These are phyloP conservation scores for Rhinogobius similis DNA, from an alignment of 2,113 vertebrate genomes.

Conservation along the genomic window DNA sequence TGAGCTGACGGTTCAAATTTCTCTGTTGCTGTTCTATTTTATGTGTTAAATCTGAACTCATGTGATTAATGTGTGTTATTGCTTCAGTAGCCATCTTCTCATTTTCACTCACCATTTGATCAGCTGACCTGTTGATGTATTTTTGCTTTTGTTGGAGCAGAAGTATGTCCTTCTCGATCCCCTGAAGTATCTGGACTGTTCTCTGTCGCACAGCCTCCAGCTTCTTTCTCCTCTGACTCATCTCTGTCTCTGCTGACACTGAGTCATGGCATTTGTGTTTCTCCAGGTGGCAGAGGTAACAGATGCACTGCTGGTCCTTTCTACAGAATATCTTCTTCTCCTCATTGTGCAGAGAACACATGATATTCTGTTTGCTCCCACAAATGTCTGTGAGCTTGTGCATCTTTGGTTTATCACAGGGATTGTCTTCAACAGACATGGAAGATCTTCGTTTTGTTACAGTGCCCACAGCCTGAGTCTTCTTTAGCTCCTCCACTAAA, in stretches of 20 bases:
- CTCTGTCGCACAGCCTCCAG: neutral
- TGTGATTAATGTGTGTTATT: neutral
- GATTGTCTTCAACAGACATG: neutral
- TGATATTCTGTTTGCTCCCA: slow-evolving; percentile 12
- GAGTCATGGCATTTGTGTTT: slow-evolving; percentile 29
- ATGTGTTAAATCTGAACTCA: neutral
- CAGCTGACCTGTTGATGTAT: neutral
- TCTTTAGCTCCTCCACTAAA: neutral
- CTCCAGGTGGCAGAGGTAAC: slow-evolving; percentile 23
- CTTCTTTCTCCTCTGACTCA: slow-evolving; percentile 17
- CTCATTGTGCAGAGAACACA: slow-evolving; percentile 25
- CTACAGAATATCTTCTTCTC: slow-evolving; percentile 33
- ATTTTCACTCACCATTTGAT: neutral
- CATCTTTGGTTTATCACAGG: neutral
- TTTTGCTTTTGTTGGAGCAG: neutral
- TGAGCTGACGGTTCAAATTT: too few relatives aligned
- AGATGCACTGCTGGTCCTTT: slow-evolving; percentile 24
- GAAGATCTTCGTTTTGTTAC: neutral
- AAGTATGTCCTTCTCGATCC: neutral
- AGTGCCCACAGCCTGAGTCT: neutral
- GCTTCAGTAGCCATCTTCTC: neutral
- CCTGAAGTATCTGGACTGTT: slow-evolving; percentile 1
- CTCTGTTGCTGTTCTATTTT: neutral
- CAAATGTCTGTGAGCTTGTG: neutral
- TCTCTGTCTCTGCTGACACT: slow-evolving; percentile 21